Evolutionary conservation across 2,888 invertebrate species (phyloP).

Genomic region (Agonum fuliginosum): DNA sequence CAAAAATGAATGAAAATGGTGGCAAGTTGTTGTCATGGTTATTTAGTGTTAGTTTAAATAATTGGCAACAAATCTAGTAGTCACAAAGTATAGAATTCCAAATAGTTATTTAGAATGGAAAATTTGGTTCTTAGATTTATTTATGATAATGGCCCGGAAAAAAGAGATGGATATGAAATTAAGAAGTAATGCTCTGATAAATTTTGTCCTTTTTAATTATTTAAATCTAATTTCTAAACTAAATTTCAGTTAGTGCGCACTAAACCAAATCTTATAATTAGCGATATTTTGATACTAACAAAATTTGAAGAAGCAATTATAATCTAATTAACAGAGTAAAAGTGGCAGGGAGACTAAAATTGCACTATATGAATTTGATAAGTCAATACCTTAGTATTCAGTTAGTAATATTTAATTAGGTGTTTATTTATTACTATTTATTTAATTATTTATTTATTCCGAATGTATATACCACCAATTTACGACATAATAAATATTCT

Average conservation of each 20-base stretch:
- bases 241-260: slow-evolving; percentile 29
- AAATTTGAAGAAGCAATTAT: not conserved
- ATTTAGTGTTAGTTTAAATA: slow-evolving; percentile 51
- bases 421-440: slow-evolving; percentile 18
- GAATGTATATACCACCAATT: slow-evolving; percentile 22
- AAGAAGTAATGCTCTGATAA: slow-evolving; percentile 43
- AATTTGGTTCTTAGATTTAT: slow-evolving; percentile 2
- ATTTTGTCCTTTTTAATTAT: slow-evolving; percentile 36
- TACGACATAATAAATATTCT: slow-evolving; percentile 7
- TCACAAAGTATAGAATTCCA: slow-evolving; percentile 1
- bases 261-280: slow-evolving; percentile 29
- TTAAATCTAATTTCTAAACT: not conserved
- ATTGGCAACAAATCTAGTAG: slow-evolving; percentile 46
- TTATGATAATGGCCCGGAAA: not conserved
- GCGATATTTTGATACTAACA: slow-evolving; percentile 8
- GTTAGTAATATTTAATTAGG: not conserved
- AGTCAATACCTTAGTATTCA: not conserved
- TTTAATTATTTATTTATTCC: slow-evolving; percentile 38
- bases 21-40: slow-evolving; percentile 50
- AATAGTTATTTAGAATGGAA: not conserved
- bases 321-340: not conserved
- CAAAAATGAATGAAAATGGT: not conserved
- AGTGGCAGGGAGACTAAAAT: not conserved
- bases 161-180: slow-evolving; percentile 1
- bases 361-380: slow-evolving; percentile 26